Conservation (phyloP, 2,113 vertebrate species). For the Acanthisitta chloris region DNA sequence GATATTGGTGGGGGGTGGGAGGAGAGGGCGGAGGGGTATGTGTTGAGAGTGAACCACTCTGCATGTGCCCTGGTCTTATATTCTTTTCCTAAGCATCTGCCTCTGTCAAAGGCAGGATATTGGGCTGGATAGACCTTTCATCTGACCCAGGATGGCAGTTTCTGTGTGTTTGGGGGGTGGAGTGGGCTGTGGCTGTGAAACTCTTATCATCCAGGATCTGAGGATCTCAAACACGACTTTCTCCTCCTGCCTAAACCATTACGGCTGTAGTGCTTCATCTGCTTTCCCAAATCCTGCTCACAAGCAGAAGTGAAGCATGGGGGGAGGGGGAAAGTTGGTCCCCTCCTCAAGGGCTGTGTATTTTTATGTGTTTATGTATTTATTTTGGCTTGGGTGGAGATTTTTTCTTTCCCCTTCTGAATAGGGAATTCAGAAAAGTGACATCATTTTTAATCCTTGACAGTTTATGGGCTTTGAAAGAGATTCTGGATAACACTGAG, state of each 20-base stretch:
- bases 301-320: not conserved
- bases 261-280: not conserved
- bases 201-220: not conserved
- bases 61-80: not conserved
- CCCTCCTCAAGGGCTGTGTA: not conserved
- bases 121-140: not conserved
- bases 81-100: not conserved
- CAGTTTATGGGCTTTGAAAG: slow-evolving; percentile 65
- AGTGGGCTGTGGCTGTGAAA: not conserved
- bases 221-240: not conserved
- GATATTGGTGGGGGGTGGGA: not conserved
- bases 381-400: slow-evolving; percentile 1
- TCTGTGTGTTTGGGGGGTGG: not conserved
- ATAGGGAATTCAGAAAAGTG: slow-evolving; percentile 43
- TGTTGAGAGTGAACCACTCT: not conserved
- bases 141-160: not conserved
- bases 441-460: slow-evolving; percentile 64
- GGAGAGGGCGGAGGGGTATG: not conserved
- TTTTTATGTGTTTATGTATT: slow-evolving; percentile 4
- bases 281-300: not conserved
- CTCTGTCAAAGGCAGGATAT: slow-evolving; percentile 14
- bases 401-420: not conserved
- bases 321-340: not conserved
- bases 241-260: not conserved
- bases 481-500: slow-evolving; percentile 56